Evolutionary conservation across 2,888 invertebrate species (phyloP), one percentile per base, ranked within the genome.

Genomic region (Chrysolina haemoptera): DNA sequence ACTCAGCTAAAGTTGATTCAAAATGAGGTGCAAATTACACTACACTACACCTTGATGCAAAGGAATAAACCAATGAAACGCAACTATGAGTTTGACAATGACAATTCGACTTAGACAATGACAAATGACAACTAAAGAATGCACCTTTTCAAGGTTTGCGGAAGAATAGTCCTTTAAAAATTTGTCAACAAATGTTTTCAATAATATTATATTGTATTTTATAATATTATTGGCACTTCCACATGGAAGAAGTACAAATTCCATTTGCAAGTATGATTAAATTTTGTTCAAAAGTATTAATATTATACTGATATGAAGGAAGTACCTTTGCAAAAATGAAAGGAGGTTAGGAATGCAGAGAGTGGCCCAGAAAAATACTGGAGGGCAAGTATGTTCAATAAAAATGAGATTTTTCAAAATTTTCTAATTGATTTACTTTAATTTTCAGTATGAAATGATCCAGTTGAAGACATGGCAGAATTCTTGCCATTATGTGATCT

Each of bases 401-500:
- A 71, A 75, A 68, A 71, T 77, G 1, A 22, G 1, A 27, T 73
- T 76, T 78, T 71, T 68, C 27, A 62, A 59, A 62, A 55, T 76
- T 74, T 67, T 35, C 46, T 55, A 62, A 77, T 46, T 35, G 62
- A 53, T 48, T 63, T 48, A 11, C 64, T 53, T 63, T 77, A 62
- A 70, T 78, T 85, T 83, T 76, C 79, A 87, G 85, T 80, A 87
- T 87, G 87, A 83, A 84, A 87, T 86, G 86, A 86, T 81, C 75
- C 78, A 80, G 72, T 69, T 55, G 74, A 79, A 86, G 85, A 83
- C 83, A 91, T 91, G 94, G 93, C 93, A 88, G 96, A 96, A 90
- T 96, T 96, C 88, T 91, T 96, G 88, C 96, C 96, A 81, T 91
- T 96, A 86, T 96, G 96, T 91, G 96, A 96, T 89, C 94, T 96